Base-by-base conservation (phyloP, 1,140 invertebrate species). In the Phortica variegata region DNA sequence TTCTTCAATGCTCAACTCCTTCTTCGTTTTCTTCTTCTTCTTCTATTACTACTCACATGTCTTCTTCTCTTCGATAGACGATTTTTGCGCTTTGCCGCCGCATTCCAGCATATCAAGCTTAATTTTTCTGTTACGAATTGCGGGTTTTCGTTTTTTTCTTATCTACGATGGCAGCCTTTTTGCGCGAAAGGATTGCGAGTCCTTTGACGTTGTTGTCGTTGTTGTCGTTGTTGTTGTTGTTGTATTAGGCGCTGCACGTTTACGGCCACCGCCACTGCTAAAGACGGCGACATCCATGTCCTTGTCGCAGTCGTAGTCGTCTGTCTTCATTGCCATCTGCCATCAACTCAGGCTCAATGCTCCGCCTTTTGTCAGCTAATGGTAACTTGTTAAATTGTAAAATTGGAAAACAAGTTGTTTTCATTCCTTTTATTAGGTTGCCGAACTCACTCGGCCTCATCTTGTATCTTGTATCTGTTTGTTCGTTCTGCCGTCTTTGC, bases 371-470 rank as follows among this genome's bases (percentile, higher is more conserved):
- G 36, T 6, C 3, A 38, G 36, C 63, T 69, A 68, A 68, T 68
- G 65, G 65, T 58, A 63, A 66, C 66, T 71, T 71, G 66, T 71
- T 71, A 71, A 71, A 71, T 71, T 71, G 66, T 63, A 71, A 71
- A 71, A 71, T 71, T 71, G 66, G 66, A 71, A 71, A 71, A 71
- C 66, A 71, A 71, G 62, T 71, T 71, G 66, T 66, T 71, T 70
- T 71, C 63, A 65, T 68, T 68, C 60, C 63, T 68, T 68, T 68
- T 68, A 68, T 68, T 68, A 68, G 57, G 60, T 69, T 69, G 65
- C 63, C 63, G 63, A 66, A 54, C 29, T 31, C 29, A 31, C 7
- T n/a, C 7, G 29, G 29, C 29, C 7, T 31, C n/a, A n/a, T 31
- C 7, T 12, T 12, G 10, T 16, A 21, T 43, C 15, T 17, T n/a